Evolutionary conservation across 2,113 vertebrate species (phyloP), one percentile per base, ranked within the genome.

Genomic region (Osmerus eperlanus): DNA sequence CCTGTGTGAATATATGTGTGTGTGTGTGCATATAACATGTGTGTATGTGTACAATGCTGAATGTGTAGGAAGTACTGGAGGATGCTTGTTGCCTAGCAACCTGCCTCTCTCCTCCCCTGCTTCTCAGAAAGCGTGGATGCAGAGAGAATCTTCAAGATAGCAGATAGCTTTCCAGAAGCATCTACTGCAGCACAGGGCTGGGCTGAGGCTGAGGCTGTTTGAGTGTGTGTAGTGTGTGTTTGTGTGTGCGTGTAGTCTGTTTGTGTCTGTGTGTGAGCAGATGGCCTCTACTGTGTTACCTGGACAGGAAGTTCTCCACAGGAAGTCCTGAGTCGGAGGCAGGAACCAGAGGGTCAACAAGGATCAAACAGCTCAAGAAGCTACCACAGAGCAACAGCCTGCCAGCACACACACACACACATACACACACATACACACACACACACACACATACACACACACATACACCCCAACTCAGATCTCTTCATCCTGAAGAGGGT

Each of bases 31-130:
- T 29, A 28, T 25, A 36, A 29, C 5, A 32, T 65, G 61, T 29
- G 47, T 18, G 21, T 58, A 11, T 65, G 56, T 47, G 25, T 71
- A 54, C 75, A 70, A 59, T 56, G 72, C 68, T 75, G 66, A 62
- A 72, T 78, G 78, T 86, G 84, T 84, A 81, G 84, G 82, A 82
- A 76, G 77, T 76, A 61, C 68, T 74, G 67, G 60, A 78, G 74
- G 78, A 76, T 78, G 65, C 78, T 71, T 73, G 84, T 86, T 75
- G 78, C 84, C 58, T 81, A 86, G 84, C 84, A 83, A 86, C 78
- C 58, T 71, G 58, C 29, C 63, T 77, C 71, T 79, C 41, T 19
- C 64, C 53, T n/a, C 36, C 70, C 19, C 58, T 67, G n/a, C 21
- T n/a, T 32, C 29, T 54, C 28, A 58, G 36, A 28, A 25, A 62